Conservation (phyloP, 1,140 invertebrate genomes). For the Drosophila parvula region DNA sequence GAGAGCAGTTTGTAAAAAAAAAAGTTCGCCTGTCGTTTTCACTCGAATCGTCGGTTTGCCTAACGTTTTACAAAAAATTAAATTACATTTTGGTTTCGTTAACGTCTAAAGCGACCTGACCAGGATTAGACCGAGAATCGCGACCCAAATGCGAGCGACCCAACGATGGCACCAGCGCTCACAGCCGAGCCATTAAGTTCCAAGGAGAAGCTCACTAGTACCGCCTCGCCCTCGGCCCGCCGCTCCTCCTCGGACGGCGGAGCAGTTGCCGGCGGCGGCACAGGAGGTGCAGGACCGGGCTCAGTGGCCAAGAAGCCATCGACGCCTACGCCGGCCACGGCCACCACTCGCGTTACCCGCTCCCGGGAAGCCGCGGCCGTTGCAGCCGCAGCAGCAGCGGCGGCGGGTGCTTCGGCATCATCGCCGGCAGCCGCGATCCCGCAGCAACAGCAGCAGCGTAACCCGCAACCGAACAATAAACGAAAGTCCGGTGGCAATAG, state of each 20-base stretch:
- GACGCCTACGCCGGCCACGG: slow-evolving; percentile 41
- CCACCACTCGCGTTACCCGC: slow-evolving; percentile 70
- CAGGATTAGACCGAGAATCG: slow-evolving; percentile 25
- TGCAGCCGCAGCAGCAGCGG: slow-evolving; percentile 14
- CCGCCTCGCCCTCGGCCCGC: slow-evolving; percentile 65
- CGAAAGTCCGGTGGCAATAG: slow-evolving; percentile 26
- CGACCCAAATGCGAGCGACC: slow-evolving; percentile 22
- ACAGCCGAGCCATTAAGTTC: slow-evolving; percentile 84
- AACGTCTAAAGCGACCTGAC: slow-evolving; percentile 19
- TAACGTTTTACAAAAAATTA: slow-evolving; percentile 17
- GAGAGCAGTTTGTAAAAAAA: background rate
- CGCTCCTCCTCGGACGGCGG: slow-evolving; percentile 48
- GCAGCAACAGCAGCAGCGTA: slow-evolving; percentile 5
- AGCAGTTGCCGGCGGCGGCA: slow-evolving; percentile 11
- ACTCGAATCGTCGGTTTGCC: slow-evolving; percentile 9
- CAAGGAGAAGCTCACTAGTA: slow-evolving; percentile 77
- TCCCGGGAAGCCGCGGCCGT: slow-evolving; percentile 54
- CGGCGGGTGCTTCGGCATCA: slow-evolving; percentile 34
- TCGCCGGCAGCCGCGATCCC: slow-evolving; percentile 3
- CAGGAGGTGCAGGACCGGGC: slow-evolving; percentile 4
- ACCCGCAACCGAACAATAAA: slow-evolving; percentile 18
- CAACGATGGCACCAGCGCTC: slow-evolving; percentile 86
- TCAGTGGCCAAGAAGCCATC: slow-evolving; percentile 49
- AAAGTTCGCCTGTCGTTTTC: slow-evolving; percentile 24
- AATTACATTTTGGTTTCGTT: slow-evolving; percentile 23